Conservation (phyloP, 64 coral and sea anemone genomes). For the Acropora tenuis region DNA sequence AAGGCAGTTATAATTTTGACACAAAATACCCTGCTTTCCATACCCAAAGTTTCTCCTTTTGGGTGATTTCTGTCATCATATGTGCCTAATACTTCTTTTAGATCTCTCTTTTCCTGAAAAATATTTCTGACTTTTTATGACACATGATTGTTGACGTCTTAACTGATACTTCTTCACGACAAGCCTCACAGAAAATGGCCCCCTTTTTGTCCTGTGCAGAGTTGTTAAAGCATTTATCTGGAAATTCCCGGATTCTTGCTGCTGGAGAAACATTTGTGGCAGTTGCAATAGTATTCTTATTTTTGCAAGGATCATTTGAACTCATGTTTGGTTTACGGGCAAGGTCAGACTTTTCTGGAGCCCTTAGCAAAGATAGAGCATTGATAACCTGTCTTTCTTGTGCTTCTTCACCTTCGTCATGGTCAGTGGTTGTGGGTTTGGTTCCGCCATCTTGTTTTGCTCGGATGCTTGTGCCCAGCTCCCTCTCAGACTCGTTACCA, state of each 20-base stretch:
- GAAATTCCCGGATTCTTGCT: constrained; percentile 21
- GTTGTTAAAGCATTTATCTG: background rate
- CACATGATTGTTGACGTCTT: constrained; percentile 15
- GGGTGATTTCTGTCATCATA: constrained; percentile 28
- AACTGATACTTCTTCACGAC: constrained; percentile 12
- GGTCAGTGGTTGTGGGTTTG: constrained; percentile 13
- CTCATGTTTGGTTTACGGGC: constrained; percentile 3
- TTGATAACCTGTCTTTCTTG: constrained; percentile 22
- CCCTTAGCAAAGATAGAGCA: constrained; percentile 2
- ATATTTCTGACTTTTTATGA: constrained; percentile 21
- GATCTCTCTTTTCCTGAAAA: constrained; percentile 7
- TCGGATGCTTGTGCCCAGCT: background rate
- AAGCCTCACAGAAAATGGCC: constrained; percentile 13
- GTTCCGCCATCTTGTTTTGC: constrained; percentile 6
- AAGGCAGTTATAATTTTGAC: constrained; percentile 13
- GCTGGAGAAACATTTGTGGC: constrained; percentile 16
- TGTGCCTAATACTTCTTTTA: constrained; percentile 3
- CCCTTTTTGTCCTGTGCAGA: constrained; percentile 24
- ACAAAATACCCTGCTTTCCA: constrained; percentile 14
- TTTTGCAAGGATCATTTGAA: constrained; percentile 20
- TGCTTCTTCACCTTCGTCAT: background rate
- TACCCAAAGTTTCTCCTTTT: constrained; percentile 27
- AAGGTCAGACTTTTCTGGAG: constrained; percentile 4
- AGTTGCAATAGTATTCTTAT: constrained; percentile 7
- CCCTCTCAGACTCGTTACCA: background rate